Evolutionary conservation across 2,888 invertebrate species (phyloP), one percentile per base, ranked within the genome.

Genomic region (Sepioteuthis lessoniana): DNA sequence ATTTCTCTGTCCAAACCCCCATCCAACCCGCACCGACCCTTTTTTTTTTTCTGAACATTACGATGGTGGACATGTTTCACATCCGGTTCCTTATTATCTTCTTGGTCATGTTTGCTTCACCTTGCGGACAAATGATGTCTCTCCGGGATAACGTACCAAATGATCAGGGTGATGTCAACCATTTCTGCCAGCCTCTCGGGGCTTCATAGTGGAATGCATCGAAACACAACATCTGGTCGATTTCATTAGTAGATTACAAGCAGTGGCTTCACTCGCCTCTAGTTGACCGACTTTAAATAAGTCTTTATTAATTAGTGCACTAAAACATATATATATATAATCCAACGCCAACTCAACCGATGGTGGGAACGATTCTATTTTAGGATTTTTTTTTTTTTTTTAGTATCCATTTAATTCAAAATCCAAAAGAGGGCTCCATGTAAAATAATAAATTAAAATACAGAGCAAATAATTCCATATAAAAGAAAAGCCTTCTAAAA

Each of bases 11-110:
- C 50, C 5, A 19, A 1, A 19, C 50, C 50, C 25, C 55, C 21
- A 3, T 25, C 4, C 42, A 3, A 42, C 42, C 42, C 42, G 4
- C 7, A 42, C 42, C 42, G 3, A 42, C 42, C 42, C 21, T 7
- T 28, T 0, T 55, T 5, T 55, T 25, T 25, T 25, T 50, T 19
- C 21, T 19, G 16, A 21, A 7, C 28, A 25, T 25, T 8, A 76
- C n/a, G 76, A 76, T n/a, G n/a, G 76, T 76, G n/a, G 76, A 76
- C 76, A 76, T n/a, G n/a, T 76, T 76, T 76, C 76, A 76, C 76
- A 35, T 76, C 76, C 76, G 76, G n/a, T 35, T 19, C 25, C 16
- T 76, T 76, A 76, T 76, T 76, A 76, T 76, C 76, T 76, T 76
- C 16, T 76, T 76, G n/a, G 76, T 16, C 35, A n/a, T 35, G n/a